Evolutionary conservation across 2,888 invertebrate genomes (phyloP).

Genomic region (Acanthosoma haemorrhoidale): DNA sequence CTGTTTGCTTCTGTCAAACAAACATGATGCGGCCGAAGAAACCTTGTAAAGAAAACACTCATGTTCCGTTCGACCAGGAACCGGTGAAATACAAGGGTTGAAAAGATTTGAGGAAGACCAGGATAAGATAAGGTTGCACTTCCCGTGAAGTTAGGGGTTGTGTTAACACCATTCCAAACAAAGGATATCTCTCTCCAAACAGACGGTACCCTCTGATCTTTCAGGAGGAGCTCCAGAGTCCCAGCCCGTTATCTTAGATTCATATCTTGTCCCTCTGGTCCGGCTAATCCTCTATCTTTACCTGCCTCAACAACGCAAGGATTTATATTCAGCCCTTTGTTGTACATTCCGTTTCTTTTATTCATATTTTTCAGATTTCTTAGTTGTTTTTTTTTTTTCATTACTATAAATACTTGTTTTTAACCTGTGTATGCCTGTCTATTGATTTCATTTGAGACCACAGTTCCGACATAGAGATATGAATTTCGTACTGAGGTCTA

Average conservation of each 20-base stretch:
- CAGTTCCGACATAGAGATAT: too few relatives aligned
- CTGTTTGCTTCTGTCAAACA: neutral
- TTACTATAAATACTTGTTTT: too few relatives aligned
- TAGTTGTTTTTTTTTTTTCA: too few relatives aligned
- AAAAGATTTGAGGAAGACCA: conserved; percentile 18
- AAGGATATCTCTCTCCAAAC: neutral
- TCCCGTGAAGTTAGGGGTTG: neutral
- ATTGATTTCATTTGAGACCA: too few relatives aligned
- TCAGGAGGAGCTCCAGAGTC: neutral
- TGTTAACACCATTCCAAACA: conserved; percentile 8
- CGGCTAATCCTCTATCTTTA: neutral
- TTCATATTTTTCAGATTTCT: too few relatives aligned
- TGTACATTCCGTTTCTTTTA: too few relatives aligned
- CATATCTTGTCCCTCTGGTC: conserved; percentile 17
- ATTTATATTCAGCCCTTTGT: too few relatives aligned
- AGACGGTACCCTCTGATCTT: neutral
- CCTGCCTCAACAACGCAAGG: neutral
- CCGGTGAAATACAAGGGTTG: conserved; percentile 18
- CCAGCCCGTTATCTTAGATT: neutral
- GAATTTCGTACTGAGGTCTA: too few relatives aligned
- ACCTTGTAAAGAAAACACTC: neutral
- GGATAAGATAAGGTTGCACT: conserved; percentile 7
- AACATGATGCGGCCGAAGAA: neutral
- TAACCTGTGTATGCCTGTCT: too few relatives aligned
- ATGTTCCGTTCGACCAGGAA: neutral